Evolutionary conservation across 2,113 vertebrate genomes (phyloP).

Genomic region (Phylloscopus whistleri): DNA sequence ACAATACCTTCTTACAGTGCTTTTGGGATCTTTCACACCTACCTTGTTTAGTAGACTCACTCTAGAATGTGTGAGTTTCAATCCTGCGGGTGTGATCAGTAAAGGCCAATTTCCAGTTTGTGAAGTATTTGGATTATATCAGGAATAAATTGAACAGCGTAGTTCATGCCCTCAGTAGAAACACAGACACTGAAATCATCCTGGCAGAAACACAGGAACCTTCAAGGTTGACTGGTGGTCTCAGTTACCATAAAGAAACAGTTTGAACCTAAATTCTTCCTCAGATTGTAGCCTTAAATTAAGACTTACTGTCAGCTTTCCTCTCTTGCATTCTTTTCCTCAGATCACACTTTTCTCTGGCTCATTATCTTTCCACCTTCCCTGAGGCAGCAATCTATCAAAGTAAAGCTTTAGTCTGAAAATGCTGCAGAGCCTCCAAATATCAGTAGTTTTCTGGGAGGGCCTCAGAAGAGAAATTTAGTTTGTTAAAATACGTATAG

Average conservation of each 20-base stretch:
- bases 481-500: not conserved
- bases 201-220: not conserved
- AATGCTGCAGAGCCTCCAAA: not conserved
- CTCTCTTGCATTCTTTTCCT: not conserved
- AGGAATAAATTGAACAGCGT: not conserved
- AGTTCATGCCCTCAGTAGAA: not conserved
- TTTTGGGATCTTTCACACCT: not conserved
- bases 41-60: not conserved
- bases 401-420: not conserved
- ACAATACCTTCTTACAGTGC: not conserved
- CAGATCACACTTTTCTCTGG: not conserved
- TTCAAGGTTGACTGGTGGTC: not conserved
- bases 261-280: not conserved
- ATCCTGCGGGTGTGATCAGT: not conserved
- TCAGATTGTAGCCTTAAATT: not conserved
- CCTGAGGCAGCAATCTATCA: not conserved
- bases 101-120: not conserved
- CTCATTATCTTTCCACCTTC: not conserved
- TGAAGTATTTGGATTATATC: not conserved
- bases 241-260: not conserved
- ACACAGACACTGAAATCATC: accelerated
- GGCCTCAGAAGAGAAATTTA: not conserved
- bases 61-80: not conserved
- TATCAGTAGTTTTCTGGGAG: not conserved
- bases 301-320: not conserved